Evolutionary conservation across 2,113 vertebrate species (phyloP).

Genomic region (Suricata suricatta): DNA sequence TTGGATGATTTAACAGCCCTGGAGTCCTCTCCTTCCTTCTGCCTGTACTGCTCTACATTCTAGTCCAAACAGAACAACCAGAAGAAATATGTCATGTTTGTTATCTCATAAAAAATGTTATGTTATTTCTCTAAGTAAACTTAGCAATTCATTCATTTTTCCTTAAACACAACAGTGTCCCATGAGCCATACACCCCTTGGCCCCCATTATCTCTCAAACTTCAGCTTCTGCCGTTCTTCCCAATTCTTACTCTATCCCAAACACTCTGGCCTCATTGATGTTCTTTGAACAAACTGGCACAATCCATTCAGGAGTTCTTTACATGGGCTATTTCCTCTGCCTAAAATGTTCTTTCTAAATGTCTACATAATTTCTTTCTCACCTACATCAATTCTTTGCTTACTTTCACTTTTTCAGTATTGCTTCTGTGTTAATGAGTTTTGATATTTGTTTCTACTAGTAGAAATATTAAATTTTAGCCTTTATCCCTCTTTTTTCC

Average conservation of each 20-base stretch:
- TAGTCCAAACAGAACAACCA: neutral
- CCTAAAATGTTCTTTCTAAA: neutral
- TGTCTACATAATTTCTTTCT: neutral
- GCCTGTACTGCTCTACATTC: neutral
- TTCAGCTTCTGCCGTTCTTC: accelerated
- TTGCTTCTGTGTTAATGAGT: neutral
- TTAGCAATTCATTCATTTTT: neutral
- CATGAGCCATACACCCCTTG: accelerated
- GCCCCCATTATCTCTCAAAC: neutral
- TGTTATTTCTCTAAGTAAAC: neutral
- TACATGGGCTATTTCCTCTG: neutral
- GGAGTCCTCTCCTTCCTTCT: neutral
- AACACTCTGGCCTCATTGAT: neutral
- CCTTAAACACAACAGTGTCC: neutral
- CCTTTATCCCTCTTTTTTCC: neutral
- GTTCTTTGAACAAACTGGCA: neutral
- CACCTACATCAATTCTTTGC: neutral
- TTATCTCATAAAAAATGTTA: no score
- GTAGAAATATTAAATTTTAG: neutral
- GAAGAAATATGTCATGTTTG: neutral
- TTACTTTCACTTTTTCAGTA: neutral
- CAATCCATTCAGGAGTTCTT: neutral
- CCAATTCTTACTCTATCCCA: accelerated
- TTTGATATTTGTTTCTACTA: neutral
- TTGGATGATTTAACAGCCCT: neutral